These are phyloP conservation scores for Struthio camelus DNA, from an alignment of 2,113 vertebrate genomes.

Conservation along the genomic window DNA sequence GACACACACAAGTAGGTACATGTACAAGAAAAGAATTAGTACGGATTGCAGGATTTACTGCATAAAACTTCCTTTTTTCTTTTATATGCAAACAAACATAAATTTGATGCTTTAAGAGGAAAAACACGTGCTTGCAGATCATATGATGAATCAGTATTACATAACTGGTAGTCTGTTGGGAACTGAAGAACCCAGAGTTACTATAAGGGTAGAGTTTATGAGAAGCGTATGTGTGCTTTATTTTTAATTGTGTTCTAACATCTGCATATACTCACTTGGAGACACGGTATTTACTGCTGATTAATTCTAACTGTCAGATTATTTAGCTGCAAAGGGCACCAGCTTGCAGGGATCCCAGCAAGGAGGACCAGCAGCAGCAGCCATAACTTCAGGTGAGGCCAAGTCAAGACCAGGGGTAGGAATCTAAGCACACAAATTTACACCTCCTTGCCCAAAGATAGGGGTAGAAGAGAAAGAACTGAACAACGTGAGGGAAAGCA, in stretches of 20 bases:
- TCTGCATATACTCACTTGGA: neutral
- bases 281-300: neutral
- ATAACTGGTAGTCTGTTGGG: neutral
- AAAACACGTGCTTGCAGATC: neutral
- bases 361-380: neutral
- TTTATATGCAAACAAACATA: neutral
- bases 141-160: neutral
- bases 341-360: neutral
- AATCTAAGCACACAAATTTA: neutral
- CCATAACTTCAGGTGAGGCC: neutral
- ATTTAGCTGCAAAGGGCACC: neutral
- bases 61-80: neutral
- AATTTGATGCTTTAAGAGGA: neutral
- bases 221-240: neutral
- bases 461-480: neutral
- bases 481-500: neutral
- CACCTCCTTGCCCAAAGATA: neutral
- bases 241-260: neutral
- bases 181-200: neutral
- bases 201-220: neutral
- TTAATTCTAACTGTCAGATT: neutral
- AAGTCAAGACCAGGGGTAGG: neutral
- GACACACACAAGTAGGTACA: accelerated
- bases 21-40: neutral
- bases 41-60: neutral